These are phyloP conservation scores for Clepsis dumicolana DNA, from an alignment of 2,888 invertebrate genomes.

Conservation along the genomic window DNA sequence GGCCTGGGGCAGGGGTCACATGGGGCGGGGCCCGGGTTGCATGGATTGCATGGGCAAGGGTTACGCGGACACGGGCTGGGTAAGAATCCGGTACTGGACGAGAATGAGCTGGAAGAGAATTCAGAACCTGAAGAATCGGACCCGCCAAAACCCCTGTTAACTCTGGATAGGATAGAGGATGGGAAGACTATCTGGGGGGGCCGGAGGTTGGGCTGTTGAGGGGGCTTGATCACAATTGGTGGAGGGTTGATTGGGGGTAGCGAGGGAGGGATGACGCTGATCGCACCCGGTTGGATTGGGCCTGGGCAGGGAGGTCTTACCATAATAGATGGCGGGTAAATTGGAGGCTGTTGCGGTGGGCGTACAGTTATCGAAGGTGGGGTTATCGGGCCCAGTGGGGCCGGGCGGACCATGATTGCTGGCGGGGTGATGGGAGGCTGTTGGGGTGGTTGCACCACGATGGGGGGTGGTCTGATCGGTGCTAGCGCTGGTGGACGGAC, in stretches of 20 bases:
- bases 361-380: conserved; percentile 60
- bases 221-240: conserved; percentile 26
- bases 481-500: conserved; percentile 60
- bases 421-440: conserved; percentile 55
- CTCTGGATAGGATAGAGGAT: background rate
- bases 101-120: too few relatives aligned
- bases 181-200: conserved; percentile 14
- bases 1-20: background rate
- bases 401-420: conserved; percentile 54
- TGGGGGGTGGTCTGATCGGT: conserved; percentile 60
- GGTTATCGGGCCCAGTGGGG: conserved; percentile 48
- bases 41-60: conserved; percentile 24
- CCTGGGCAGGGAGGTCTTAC: conserved; percentile 47
- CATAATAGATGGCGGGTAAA: conserved; percentile 61
- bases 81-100: too few relatives aligned
- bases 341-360: conserved; percentile 54
- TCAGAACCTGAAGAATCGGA: too few relatives aligned
- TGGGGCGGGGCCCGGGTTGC: background rate
- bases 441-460: conserved; percentile 60
- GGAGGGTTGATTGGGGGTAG: conserved; percentile 11
- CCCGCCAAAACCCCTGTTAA: too few relatives aligned
- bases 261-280: background rate
- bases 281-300: background rate
- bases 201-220: conserved; percentile 13
- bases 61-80: conserved; percentile 26